These are phyloP conservation scores for Pionites leucogaster DNA, from an alignment of 2,113 vertebrate genomes.

Conservation along the genomic window DNA sequence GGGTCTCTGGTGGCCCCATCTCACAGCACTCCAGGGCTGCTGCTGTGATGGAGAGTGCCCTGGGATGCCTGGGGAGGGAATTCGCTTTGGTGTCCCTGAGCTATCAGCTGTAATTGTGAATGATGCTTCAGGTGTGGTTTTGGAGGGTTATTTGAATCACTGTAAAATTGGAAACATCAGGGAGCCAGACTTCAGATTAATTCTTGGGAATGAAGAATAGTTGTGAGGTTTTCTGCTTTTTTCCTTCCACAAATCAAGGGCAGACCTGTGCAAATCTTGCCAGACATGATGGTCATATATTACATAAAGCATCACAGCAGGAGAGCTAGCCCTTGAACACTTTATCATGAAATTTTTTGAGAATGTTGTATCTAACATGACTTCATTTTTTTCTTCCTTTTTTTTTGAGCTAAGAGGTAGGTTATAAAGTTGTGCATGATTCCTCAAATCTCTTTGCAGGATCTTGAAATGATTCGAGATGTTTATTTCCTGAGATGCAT, in stretches of 20 bases:
- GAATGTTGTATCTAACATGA: not conserved
- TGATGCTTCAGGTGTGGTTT: conserved; percentile 58
- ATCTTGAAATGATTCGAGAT: not conserved
- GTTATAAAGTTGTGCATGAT: not conserved
- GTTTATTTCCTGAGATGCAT: not conserved
- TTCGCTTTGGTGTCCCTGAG: not conserved
- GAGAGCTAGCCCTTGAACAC: not conserved
- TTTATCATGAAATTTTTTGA: not conserved
- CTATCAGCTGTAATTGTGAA: conserved; percentile 19
- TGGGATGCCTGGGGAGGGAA: not conserved
- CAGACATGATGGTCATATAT: conserved; percentile 14
- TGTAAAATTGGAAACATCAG: conserved; percentile 58
- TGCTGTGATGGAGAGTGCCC: not conserved
- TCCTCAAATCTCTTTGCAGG: not conserved
- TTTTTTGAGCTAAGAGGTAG: not conserved
- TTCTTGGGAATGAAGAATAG: conserved; percentile 29
- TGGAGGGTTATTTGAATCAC: not conserved
- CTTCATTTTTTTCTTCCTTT: not conserved
- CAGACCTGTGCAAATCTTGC: conserved; percentile 38
- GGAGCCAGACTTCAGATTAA: conserved; percentile 17
- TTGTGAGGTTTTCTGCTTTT: conserved; percentile 48
- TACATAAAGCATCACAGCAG: conserved; percentile 11
- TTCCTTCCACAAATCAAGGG: conserved; percentile 53
- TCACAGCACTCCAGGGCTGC: not conserved
- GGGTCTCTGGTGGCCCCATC: not conserved